Evolutionary conservation across 2,797 vertebrate species (phyloP).

Genomic region (Vespertilio murinus): DNA sequence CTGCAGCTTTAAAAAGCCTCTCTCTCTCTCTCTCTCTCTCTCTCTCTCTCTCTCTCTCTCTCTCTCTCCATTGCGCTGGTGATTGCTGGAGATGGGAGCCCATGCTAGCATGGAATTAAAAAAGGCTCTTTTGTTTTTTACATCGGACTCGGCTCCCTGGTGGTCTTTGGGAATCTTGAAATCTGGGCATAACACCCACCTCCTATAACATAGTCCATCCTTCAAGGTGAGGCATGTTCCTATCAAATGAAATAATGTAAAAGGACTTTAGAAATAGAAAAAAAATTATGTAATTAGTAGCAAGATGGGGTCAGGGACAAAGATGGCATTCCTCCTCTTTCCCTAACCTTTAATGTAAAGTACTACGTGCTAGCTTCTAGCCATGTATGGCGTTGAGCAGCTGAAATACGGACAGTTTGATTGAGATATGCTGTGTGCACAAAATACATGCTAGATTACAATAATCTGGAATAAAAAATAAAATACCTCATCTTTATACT

Average conservation of each 20-base stretch:
- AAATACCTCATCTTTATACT: not conserved
- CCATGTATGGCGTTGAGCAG: not conserved
- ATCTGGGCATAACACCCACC: too few species aligned
- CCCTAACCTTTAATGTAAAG: not conserved
- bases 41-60: too few species aligned
- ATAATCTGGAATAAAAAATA: not conserved
- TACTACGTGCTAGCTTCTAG: not conserved
- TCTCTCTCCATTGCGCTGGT: too few species aligned
- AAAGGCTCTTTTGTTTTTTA: too few species aligned
- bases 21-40: too few species aligned
- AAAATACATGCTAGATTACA: not conserved
- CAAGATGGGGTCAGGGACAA: not conserved
- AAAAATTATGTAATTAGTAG: not conserved
- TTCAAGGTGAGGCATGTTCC: not conserved
- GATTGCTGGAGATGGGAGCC: too few species aligned
- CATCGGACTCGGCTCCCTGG: too few species aligned
- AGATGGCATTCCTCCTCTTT: not conserved
- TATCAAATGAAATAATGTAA: conserved; percentile 21
- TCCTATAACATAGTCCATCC: not conserved
- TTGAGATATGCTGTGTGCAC: not conserved
- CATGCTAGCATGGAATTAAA: too few species aligned
- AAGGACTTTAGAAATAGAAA: not conserved
- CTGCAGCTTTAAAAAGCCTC: too few species aligned
- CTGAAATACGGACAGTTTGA: not conserved
- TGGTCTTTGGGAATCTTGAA: too few species aligned